These are phyloP conservation scores for Spodoptera picta DNA, from an alignment of 2,888 invertebrate genomes.

Conservation along the genomic window DNA sequence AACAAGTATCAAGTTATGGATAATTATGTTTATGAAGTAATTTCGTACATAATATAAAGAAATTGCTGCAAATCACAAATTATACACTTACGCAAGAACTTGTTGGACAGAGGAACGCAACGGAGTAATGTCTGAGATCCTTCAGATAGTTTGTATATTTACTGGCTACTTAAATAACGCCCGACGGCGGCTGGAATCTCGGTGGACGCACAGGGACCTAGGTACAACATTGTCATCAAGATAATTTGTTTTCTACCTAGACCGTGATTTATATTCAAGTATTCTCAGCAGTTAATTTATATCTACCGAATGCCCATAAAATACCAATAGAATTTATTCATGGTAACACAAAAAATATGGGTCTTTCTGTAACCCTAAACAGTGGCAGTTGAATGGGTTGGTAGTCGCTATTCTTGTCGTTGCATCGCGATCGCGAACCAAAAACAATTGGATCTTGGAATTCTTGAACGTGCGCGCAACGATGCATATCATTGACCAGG, in stretches of 20 bases:
- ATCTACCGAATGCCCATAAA: conserved; percentile 9
- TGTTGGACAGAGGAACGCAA: conserved; percentile 27
- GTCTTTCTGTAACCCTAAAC: conserved; percentile 33
- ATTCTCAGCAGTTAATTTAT: conserved; percentile 13
- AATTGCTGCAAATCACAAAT: conserved; percentile 34
- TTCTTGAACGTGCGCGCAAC: conserved; percentile 64
- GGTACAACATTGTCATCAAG: conserved; percentile 31
- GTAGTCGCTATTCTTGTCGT: conserved; percentile 40
- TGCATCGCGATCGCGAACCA: conserved; percentile 58
- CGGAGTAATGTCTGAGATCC: conserved; percentile 43
- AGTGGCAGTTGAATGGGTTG: conserved; percentile 32
- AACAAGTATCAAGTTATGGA: conserved; percentile 5
- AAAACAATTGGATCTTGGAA: conserved; percentile 63
- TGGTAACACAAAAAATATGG: conserved; percentile 18
- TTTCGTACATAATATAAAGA: conserved; percentile 11
- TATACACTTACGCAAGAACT: conserved; percentile 28
- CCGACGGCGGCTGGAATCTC: conserved; percentile 46
- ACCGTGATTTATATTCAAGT: conserved; percentile 30
- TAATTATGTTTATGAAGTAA: conserved; percentile 7
- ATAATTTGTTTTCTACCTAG: conserved; percentile 27
- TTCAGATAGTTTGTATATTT: conserved; percentile 44
- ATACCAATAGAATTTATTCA: conserved; percentile 4
- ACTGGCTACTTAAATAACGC: conserved; percentile 44
- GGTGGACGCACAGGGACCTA: conserved; percentile 13
- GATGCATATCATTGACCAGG: conserved; percentile 63